Evolutionary conservation across 1,140 invertebrate species (phyloP).

Genomic region (Bacillus rossius): DNA sequence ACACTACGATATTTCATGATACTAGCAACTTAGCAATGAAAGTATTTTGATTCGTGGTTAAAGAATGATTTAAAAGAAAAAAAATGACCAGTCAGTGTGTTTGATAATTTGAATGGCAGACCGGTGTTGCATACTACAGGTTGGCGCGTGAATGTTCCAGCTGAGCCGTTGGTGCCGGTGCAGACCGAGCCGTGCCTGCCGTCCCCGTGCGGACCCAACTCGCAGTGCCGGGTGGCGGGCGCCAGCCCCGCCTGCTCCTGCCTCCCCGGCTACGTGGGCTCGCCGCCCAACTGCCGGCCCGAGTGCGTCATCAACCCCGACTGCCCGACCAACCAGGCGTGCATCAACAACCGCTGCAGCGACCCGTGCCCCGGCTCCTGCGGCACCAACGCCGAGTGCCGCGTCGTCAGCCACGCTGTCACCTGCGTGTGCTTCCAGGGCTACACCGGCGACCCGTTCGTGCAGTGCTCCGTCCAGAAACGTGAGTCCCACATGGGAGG

Average conservation of each 20-base stretch:
- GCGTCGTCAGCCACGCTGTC: slow-evolving; percentile 67
- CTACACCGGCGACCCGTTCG: slow-evolving; percentile 70
- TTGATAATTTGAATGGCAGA: too few relatives aligned
- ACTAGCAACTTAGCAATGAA: too few relatives aligned
- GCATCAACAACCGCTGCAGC: slow-evolving; percentile 66
- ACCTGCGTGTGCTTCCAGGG: slow-evolving; percentile 67
- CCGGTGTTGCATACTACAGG: too few relatives aligned
- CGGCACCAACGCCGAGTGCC: slow-evolving; percentile 68
- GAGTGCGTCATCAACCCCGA: slow-evolving; percentile 74
- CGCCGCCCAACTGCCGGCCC: slow-evolving; percentile 65
- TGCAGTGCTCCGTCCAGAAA: slow-evolving; percentile 48
- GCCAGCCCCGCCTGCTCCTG: slow-evolving; percentile 65
- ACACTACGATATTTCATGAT: too few relatives aligned
- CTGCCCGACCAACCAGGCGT: slow-evolving; percentile 64
- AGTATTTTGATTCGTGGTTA: too few relatives aligned
- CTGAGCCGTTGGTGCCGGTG: slow-evolving; percentile 15
- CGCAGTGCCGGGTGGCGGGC: slow-evolving; percentile 54
- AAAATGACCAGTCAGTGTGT: too few relatives aligned
- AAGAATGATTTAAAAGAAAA: too few relatives aligned
- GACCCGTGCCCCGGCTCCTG: slow-evolving; percentile 75
- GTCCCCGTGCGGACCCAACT: slow-evolving; percentile 75
- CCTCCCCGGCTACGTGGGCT: slow-evolving; percentile 59
- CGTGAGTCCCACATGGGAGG: slow-evolving; percentile 28
- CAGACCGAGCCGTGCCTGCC: slow-evolving; percentile 60
- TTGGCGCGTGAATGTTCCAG: too few relatives aligned